These are phyloP conservation scores for Globodera rostochiensis DNA, from an alignment of 1,140 invertebrate species.

Conservation along the genomic window DNA sequence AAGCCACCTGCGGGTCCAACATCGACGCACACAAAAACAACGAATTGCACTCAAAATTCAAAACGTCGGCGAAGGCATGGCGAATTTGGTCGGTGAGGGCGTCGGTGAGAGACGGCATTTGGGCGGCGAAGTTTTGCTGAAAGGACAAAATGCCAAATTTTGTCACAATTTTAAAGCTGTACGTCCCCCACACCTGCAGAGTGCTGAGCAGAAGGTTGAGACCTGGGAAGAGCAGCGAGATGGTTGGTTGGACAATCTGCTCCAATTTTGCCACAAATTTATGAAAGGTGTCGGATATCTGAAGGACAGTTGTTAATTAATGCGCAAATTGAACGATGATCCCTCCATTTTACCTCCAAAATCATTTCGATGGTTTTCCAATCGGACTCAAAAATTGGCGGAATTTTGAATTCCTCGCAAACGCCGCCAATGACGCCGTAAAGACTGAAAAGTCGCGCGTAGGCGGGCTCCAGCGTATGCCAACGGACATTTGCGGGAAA, in stretches of 20 bases:
- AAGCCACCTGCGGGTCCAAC: constrained; percentile 9
- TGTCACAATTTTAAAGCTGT: neutral
- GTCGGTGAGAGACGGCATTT: neutral
- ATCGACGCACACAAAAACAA: constrained; percentile 1
- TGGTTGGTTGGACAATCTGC: neutral
- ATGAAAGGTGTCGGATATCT: constrained; percentile 6
- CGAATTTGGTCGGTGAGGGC: neutral
- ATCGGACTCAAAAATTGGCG: neutral
- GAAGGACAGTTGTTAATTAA: neutral
- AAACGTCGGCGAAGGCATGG: neutral
- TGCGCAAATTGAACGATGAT: neutral
- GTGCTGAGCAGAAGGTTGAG: neutral
- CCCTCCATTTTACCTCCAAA: neutral
- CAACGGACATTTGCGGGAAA: constrained; percentile 4
- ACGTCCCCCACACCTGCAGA: neutral
- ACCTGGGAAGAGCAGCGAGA: constrained; percentile 9
- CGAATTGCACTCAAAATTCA: neutral
- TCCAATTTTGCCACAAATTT: constrained; percentile 15
- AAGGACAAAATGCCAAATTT: neutral
- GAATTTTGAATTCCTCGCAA: constrained; percentile 9
- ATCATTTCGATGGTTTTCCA: neutral
- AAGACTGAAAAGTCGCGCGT: constrained; percentile 3
- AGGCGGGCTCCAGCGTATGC: neutral
- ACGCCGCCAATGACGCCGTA: neutral
- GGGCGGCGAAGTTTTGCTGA: constrained; percentile 5